Conservation (phyloP, 2,113 vertebrate genomes). For the Cyanoderma ruficeps region DNA sequence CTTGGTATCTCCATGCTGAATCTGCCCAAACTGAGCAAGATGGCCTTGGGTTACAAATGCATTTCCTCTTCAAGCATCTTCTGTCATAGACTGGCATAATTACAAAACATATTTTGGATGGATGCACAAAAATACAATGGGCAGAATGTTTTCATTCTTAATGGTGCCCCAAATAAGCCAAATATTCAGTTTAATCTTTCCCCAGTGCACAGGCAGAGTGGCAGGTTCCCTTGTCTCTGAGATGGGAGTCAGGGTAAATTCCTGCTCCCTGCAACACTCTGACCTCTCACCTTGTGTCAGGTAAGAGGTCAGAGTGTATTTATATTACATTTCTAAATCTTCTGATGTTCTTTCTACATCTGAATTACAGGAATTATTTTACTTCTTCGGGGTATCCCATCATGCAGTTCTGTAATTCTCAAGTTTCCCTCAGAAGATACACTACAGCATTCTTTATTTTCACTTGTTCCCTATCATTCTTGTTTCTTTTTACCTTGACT, state of each 20-base stretch:
- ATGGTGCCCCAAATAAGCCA: background rate
- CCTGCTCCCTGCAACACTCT: background rate
- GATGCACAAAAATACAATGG: background rate
- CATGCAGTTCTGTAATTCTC: background rate
- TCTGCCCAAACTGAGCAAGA: background rate
- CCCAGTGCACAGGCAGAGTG: background rate
- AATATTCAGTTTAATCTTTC: background rate
- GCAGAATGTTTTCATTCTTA: background rate
- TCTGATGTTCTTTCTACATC: background rate
- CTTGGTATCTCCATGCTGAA: background rate
- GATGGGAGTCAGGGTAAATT: background rate
- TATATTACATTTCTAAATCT: background rate
- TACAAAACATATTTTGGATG: background rate
- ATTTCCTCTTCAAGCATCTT: background rate
- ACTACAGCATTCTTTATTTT: background rate
- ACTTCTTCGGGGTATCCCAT: background rate
- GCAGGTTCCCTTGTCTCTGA: background rate
- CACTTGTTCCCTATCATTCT: background rate
- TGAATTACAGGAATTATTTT: background rate
- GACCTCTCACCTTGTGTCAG: background rate
- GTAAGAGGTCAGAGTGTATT: no score
- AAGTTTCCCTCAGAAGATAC: background rate
- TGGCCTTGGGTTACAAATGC: background rate
- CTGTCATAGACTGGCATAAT: background rate
- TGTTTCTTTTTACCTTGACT: background rate